Base-by-base conservation (phyloP, 2,888 invertebrate species). In the Sericinus montela region DNA sequence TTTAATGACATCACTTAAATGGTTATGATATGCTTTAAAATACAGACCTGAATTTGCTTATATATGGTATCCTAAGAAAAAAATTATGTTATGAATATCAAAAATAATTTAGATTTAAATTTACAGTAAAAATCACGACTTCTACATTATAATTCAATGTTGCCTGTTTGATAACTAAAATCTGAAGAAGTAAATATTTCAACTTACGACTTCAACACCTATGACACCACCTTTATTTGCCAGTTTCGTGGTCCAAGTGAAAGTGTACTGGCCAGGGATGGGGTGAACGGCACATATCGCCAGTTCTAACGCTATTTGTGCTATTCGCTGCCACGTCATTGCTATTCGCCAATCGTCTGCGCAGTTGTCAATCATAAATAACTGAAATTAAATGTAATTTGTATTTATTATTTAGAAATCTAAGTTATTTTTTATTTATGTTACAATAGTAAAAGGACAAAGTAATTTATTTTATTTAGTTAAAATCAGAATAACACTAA, bases 301-400 rank as follows among this genome's bases (percentile, higher is more conserved):
- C 68, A 99, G 91, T 90, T 99, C 99, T 73, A 97, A 91, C 53
- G 93, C 91, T 76, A 98, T 97, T 90, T 97, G 97, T 70, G 94
- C 92, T 85, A 98, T 95, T 84, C 99, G 92, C 88, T 98, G 97
- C 95, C 97, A 97, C 65, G 98, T 99, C 95, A 99, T 98, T 72
- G 99, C 99, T 90, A 99, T 99, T 79, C 99, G 93, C 99, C 99
- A 99, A 91, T 99, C 99, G 85, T 99, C 99, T 62, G 99, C 98
- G 91, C 98, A 98, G 92, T 99, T 99, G 93, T 99, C 99, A 91
- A 99, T 98, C 96, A 99, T 98, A 92, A 99, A 99, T 90, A 99
- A 93, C 98, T 99, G 93, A 37, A 92, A 91, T 52, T 7, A 19
- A 19, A 19, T 19, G 19, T 19, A 3, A 19, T 5, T 19, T 5